These are phyloP conservation scores for Hetaerina titia DNA, from an alignment of 2,888 invertebrate species.

Conservation along the genomic window DNA sequence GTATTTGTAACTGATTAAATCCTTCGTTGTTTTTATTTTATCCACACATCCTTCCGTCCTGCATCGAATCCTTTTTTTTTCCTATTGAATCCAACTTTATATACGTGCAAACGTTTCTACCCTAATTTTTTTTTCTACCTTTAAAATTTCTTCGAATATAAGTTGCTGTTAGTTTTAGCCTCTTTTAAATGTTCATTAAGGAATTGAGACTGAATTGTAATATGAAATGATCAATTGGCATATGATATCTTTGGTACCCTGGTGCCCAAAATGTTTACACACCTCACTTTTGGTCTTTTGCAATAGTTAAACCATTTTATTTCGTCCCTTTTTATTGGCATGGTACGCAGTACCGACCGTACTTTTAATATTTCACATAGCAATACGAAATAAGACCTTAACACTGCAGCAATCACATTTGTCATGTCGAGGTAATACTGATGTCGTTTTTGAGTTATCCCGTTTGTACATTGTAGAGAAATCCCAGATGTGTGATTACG, in stretches of 20 bases:
- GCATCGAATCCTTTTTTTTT: background rate
- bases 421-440: background rate
- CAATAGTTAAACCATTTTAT: background rate
- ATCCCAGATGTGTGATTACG: background rate
- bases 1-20: constrained; percentile 72
- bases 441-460: background rate
- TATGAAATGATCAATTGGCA: constrained; percentile 49
- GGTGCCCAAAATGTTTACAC: constrained; percentile 62
- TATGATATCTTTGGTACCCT: constrained; percentile 65
- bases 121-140: background rate
- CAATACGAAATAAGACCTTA: constrained; percentile 10
- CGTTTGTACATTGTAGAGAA: background rate
- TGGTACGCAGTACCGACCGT: background rate
- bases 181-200: no score
- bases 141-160: background rate
- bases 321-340: background rate
- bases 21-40: constrained; percentile 54
- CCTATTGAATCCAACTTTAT: background rate
- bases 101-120: background rate
- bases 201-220: background rate
- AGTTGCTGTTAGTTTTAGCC: background rate
- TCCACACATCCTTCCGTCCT: constrained; percentile 27
- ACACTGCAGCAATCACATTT: background rate
- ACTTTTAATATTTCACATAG: background rate
- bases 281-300: constrained; percentile 5